Percentiles rank a stretch among this genome's conserved stretches.
phyloP scores from a whole-genome alignment of 2,113 vertebrate genomes.

The Passerina amoena region DNA sequence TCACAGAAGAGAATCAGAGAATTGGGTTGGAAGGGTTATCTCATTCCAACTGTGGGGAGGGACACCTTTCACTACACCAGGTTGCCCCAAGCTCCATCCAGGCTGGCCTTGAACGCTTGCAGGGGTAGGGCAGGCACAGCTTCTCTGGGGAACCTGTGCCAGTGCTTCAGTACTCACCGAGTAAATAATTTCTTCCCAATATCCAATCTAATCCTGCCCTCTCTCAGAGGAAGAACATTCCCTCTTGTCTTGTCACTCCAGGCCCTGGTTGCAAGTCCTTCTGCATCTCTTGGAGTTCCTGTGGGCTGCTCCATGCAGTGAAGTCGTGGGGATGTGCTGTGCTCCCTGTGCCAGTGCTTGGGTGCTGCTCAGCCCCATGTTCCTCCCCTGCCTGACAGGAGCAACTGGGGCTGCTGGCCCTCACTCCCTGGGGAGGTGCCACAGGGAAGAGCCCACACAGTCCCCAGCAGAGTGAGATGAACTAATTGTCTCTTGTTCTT shows the following conservation, averaged over 20 bases:
- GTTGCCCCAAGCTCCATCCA: background rate
- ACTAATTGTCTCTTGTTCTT: slow-evolving; percentile 11
- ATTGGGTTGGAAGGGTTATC: background rate
- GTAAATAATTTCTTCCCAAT: background rate
- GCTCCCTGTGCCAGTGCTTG: rapidly evolving
- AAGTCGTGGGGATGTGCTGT: background rate
- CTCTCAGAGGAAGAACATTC: background rate
- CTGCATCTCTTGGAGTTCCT: background rate
- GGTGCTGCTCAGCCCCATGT: rapidly evolving
- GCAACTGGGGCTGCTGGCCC: background rate
- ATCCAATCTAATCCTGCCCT: background rate
- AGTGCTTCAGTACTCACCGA: background rate
- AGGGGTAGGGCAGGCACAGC: background rate
- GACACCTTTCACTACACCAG: background rate
- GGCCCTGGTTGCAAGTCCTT: background rate
- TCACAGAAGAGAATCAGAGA: background rate
- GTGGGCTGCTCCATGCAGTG: background rate
- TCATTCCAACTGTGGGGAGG: background rate
- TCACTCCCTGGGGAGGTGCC: background rate
- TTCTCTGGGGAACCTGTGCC: background rate
- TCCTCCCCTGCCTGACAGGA: background rate
- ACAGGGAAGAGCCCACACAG: background rate
- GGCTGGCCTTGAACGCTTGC: background rate
- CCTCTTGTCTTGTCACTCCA: background rate
- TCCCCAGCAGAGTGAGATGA: background rate